Evolutionary conservation across 2,888 invertebrate species (phyloP), one percentile per base, ranked within the genome.

Genomic region (Cataglyphis rosenhaueri): DNA sequence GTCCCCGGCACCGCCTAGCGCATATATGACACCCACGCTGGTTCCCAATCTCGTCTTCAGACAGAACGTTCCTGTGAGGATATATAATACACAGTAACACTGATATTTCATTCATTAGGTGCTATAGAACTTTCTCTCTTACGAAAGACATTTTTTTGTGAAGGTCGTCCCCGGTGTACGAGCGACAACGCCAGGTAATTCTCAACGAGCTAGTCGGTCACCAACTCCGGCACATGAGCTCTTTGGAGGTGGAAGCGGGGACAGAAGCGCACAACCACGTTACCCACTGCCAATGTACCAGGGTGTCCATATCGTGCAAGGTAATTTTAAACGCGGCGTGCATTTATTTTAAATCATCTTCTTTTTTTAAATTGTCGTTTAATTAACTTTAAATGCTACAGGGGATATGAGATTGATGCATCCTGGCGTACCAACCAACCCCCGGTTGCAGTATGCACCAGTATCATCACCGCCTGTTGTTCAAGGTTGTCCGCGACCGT

Each of bases 271-370:
- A 90, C 94, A 94, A 91, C 89, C 93, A 87, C 94, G 93, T 89
- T 94, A 94, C 89, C 93, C 94, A 93, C 92, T 94, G 93, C 94
- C 94, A 93, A 93, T 94, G 92, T 94, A 94, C 91, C 94, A 94
- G 90, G 94, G 93, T 92, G 92, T 94, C 87, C 94, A 94, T 90
- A 93, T 94, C 85, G 92, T 94, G 78, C 94, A 94, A 93, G 94
- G 94, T 94, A 74, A 59, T 57, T 61, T 25, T 38, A 18, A 66
- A 57, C 29, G 15, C 3, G 59, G 15, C 57, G n/a, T 70, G 52
- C 32, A 29, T 21, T 76, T 6, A 6, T 48, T 25, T 6, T 8
- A 29, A 62, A 66, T 64, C 5, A 12, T 29, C 38, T 44, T 15
- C 15, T 10, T 29, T 3, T 21, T 38, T 38, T n/a, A 38, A 44